phyloP scores from a whole-genome alignment of 2,888 invertebrate species.

The Zootermopsis nevadensis region DNA sequence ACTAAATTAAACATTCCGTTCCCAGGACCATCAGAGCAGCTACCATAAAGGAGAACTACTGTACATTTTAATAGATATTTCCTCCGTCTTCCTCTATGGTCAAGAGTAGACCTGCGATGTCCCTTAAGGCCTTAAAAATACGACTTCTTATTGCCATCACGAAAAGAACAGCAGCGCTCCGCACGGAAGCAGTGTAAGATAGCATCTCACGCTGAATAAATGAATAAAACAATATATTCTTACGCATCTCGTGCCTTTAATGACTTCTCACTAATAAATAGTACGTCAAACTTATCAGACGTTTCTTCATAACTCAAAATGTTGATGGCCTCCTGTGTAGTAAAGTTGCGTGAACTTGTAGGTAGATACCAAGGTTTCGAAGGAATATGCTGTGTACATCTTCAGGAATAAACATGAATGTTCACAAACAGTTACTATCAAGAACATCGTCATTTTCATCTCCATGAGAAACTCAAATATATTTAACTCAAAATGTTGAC shows the following conservation, averaged over 20 bases:
- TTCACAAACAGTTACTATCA: no score
- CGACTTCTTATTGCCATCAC: slow-evolving; percentile 8
- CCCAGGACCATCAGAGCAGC: slow-evolving; percentile 26
- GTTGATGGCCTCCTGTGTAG: no score
- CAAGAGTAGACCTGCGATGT: background rate
- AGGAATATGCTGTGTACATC: no score
- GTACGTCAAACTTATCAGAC: background rate
- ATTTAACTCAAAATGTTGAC: no score
- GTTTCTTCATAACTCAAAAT: no score
- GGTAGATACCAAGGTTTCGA: no score
- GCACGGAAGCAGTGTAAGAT: background rate
- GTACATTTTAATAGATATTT: slow-evolving; percentile 36
- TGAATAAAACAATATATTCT: slow-evolving; percentile 39
- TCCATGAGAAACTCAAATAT: no score
- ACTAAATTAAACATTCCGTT: slow-evolving; percentile 35
- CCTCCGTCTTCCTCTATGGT: background rate
- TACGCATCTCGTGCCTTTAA: background rate
- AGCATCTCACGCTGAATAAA: slow-evolving; percentile 19
- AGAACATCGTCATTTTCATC: no score
- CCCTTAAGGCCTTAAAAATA: slow-evolving; percentile 31
- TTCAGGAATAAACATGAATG: no score
- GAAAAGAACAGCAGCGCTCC: background rate
- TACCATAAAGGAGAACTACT: slow-evolving; percentile 37
- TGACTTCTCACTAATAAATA: background rate
- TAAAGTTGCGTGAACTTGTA: no score